A percentile compares a stretch with the other conserved stretches of the same genome.
Conservation (phyloP, 2,797 vertebrate species). For the Apogon hyalosoma region DNA sequence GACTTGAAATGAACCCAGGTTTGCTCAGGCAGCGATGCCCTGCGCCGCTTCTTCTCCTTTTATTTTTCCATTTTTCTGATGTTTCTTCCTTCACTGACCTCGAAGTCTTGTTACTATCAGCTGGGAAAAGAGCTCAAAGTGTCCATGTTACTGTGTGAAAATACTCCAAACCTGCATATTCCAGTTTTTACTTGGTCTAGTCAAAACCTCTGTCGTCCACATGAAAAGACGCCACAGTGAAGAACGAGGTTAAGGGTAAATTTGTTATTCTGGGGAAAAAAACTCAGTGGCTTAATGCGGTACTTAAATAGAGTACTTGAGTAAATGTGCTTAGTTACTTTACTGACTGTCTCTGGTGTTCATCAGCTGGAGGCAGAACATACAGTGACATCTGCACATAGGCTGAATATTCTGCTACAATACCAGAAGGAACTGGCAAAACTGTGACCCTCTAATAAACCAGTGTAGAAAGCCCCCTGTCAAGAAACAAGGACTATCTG, state of each 20-base stretch:
- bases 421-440: too few species aligned
- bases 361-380: too few species aligned
- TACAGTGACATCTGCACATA: too few species aligned
- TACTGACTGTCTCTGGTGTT: too few species aligned
- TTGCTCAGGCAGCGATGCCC: slow-evolving; percentile 56
- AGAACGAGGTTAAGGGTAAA: too few species aligned
- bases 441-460: not conserved
- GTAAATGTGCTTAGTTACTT: too few species aligned
- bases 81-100: slow-evolving; percentile 42
- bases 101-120: slow-evolving; percentile 40
- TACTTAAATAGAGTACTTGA: too few species aligned
- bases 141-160: not conserved
- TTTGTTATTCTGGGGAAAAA: too few species aligned
- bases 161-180: not conserved
- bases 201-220: not conserved
- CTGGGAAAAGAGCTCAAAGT: slow-evolving; percentile 6
- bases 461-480: not conserved
- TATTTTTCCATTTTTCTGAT: slow-evolving; percentile 51
- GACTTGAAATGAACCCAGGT: slow-evolving; percentile 93
- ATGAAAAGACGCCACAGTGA: not conserved
- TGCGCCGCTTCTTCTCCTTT: slow-evolving; percentile 58
- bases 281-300: too few species aligned
- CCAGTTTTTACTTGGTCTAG: not conserved
- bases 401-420: too few species aligned
- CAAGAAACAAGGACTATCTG: slow-evolving; percentile 1